phyloP scores from a whole-genome alignment of 2,113 vertebrate species.

The Grantiella picta region DNA sequence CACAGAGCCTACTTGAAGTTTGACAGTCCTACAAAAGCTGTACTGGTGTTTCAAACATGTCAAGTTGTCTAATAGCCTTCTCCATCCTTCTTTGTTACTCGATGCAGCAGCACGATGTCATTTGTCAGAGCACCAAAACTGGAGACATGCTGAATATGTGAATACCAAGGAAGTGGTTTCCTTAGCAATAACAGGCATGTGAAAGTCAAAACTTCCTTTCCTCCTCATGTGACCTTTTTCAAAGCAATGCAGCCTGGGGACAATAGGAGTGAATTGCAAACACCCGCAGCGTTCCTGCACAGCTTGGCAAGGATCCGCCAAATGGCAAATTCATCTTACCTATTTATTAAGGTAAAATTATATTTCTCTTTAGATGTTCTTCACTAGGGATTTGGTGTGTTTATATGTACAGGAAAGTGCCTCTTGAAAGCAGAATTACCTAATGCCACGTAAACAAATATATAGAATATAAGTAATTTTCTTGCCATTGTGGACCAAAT shows the following conservation, averaged over 20 bases:
- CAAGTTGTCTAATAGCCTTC: constrained; percentile 42
- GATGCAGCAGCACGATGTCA: constrained; percentile 45
- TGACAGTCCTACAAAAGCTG: background rate
- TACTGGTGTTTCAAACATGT: constrained; percentile 10
- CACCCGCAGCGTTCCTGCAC: constrained; percentile 63
- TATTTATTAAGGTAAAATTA: constrained; percentile 59
- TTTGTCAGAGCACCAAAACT: constrained; percentile 65
- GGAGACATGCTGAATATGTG: constrained; percentile 73
- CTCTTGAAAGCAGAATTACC: background rate
- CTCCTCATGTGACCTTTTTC: constrained; percentile 76
- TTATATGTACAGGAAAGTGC: background rate
- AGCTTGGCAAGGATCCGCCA: constrained; percentile 44
- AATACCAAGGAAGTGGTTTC: constrained; percentile 77
- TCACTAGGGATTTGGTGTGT: background rate
- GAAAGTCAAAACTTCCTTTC: constrained; percentile 82
- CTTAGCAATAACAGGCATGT: constrained; percentile 79
- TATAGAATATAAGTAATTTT: background rate
- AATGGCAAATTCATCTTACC: constrained; percentile 48
- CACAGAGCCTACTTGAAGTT: background rate
- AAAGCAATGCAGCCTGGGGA: constrained; percentile 72
- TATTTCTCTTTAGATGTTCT: constrained; percentile 31
- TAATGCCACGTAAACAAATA: background rate
- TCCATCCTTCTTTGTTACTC: constrained; percentile 63
- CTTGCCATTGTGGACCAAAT: background rate
- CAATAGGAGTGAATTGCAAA: constrained; percentile 76